These are phyloP conservation scores for Tetragonula carbonaria DNA, from an alignment of 2,888 invertebrate genomes.

Conservation along the genomic window DNA sequence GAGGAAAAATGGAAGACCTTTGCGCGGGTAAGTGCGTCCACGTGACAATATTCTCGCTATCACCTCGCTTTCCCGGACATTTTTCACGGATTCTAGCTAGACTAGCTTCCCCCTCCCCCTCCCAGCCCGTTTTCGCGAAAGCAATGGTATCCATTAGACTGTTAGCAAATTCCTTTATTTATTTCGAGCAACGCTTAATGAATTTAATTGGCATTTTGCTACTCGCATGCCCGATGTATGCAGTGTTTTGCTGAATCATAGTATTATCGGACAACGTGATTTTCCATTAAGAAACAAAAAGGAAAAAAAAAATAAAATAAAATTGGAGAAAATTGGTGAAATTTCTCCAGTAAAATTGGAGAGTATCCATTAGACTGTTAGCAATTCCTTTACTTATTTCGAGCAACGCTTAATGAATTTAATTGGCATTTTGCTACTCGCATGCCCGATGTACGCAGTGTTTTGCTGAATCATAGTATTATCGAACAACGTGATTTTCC, in stretches of 20 bases:
- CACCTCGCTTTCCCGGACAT: slow-evolving; percentile 20
- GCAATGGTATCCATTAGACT: slow-evolving; percentile 23
- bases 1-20: slow-evolving; percentile 99
- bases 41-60: slow-evolving; percentile 64
- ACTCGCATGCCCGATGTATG: too few relatives aligned
- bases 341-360: too few relatives aligned
- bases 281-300: not conserved
- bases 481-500: not conserved
- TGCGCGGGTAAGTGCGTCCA: slow-evolving; percentile 89
- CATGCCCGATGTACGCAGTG: too few relatives aligned
- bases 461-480: not conserved
- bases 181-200: not conserved
- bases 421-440: slow-evolving; percentile 4
- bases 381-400: not conserved
- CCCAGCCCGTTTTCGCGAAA: too few relatives aligned
- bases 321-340: too few relatives aligned
- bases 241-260: not conserved
- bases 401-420: not conserved
- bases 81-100: slow-evolving; percentile 37
- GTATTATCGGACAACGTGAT: not conserved
- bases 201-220: slow-evolving; percentile 19
- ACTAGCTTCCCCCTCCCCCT: not conserved
- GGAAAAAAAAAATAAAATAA: too few relatives aligned
- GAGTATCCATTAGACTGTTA: slow-evolving; percentile 21
- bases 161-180: slow-evolving; percentile 11